Percentiles rank a stretch among this genome's conserved stretches.
Evolutionary conservation across 1,140 invertebrate genomes (phyloP).

Genomic region (Spodoptera frugiperda): DNA sequence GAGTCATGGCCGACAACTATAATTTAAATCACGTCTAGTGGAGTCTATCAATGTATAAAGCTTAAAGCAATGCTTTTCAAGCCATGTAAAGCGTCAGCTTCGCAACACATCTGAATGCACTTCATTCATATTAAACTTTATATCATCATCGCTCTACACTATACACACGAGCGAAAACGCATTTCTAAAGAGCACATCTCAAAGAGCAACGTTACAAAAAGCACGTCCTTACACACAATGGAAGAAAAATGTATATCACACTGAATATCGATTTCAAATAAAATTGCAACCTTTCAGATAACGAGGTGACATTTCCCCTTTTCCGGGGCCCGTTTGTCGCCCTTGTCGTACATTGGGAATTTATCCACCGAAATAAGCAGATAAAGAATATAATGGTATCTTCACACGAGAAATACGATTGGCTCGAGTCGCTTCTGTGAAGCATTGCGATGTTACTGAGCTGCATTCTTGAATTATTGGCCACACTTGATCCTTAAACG

Average conservation of each 20-base stretch:
- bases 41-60: too few relatives aligned
- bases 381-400: slow-evolving; percentile 82
- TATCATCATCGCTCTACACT: background rate
- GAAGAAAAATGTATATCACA: slow-evolving; percentile 74
- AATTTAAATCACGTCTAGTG: too few relatives aligned
- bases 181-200: slow-evolving; percentile 26
- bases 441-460: slow-evolving; percentile 33
- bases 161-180: background rate
- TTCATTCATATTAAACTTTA: background rate
- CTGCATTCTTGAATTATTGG: slow-evolving; percentile 49
- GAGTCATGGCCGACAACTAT: too few relatives aligned
- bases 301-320: slow-evolving; percentile 84
- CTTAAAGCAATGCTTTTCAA: too few relatives aligned
- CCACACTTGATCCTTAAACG: background rate
- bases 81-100: too few relatives aligned
- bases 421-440: slow-evolving; percentile 53
- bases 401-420: slow-evolving; percentile 67
- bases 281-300: slow-evolving; percentile 85
- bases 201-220: slow-evolving; percentile 48
- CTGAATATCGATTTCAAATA: slow-evolving; percentile 86
- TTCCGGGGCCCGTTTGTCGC: slow-evolving; percentile 73
- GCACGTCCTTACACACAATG: slow-evolving; percentile 32
- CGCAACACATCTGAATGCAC: too few relatives aligned
- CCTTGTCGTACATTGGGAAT: slow-evolving; percentile 75
- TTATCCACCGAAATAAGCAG: slow-evolving; percentile 84